Base-by-base conservation (phyloP, 2,113 vertebrate species). In the Sinocyclocheilus grahami region DNA sequence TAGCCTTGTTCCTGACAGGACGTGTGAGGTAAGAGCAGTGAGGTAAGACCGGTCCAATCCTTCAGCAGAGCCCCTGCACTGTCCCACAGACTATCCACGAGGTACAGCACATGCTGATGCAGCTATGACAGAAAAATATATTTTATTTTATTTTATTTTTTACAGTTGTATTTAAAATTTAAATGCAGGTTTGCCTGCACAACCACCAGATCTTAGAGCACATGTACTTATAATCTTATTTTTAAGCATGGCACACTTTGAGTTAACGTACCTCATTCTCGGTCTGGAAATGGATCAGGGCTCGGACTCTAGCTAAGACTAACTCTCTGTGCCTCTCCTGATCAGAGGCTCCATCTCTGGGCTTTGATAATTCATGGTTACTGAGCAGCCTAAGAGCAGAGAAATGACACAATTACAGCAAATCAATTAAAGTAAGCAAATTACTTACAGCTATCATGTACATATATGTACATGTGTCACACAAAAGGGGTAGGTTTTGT, bases 71-170 rank as follows among this genome's bases (percentile, higher is more conserved):
- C 88, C 22, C 94, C 94, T n/a, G 92, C 95, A 91, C 95, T 96
- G 91, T 98, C 97, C 97, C 97, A 98, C 89, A 98, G 94, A 90
- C 97, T 96, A 93, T 98, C 97, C 91, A 98, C 93, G 13, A 98
- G 94, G 89, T 97, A 98, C 0, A 95, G 91, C 88, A 97, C 93
- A 2, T 97, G 97, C 71, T 94, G 93, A 90, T 98, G 97, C n/a
- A 97, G 89, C 97, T 97, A 91, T 14, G 85, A 22, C 11, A 16
- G 18, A 79, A 27, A 27, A 27, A 27, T 27, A 27, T 14, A 24
- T 39, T 5, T 18, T 33, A 2, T 10, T 3, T 75, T 48, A 5
- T 58, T 37, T 33, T 8, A 5, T 12, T 78, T 39, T 22, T 53
- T 53, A 37, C 37, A 20, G 7, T 30, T 77, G 16, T 58, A 48